These are phyloP conservation scores for Gerris lacustris DNA, from an alignment of 2,888 invertebrate genomes.

Conservation along the genomic window DNA sequence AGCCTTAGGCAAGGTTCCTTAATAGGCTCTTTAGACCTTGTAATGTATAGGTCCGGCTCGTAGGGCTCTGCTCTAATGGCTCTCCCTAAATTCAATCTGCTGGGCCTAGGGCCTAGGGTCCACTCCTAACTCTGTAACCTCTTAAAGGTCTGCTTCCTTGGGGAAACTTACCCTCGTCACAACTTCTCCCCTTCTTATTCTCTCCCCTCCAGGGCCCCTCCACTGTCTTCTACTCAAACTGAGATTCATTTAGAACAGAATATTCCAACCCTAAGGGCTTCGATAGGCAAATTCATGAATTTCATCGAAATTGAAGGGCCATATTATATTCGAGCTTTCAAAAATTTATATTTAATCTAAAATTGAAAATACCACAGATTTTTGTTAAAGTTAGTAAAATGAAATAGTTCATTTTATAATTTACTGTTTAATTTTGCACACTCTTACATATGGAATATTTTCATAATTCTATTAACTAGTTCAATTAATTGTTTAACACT, in stretches of 20 bases:
- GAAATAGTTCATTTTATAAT: too few species aligned
- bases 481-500: too few species aligned
- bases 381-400: too few species aligned
- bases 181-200: background rate
- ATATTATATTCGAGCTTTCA: too few species aligned
- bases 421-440: too few species aligned
- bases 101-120: background rate
- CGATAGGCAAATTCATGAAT: background rate
- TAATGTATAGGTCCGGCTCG: conserved; percentile 3
- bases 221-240: background rate
- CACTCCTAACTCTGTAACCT: conserved; percentile 3
- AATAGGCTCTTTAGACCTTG: conserved; percentile 5
- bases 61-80: background rate
- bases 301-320: too few species aligned
- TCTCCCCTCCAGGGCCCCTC: background rate
- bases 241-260: background rate
- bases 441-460: too few species aligned
- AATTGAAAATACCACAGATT: too few species aligned
- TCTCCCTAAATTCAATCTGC: conserved; percentile 1
- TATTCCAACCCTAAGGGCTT: background rate
- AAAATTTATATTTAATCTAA: too few species aligned
- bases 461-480: too few species aligned
- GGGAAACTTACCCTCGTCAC: background rate
- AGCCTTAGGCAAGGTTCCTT: background rate
- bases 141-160: background rate